A percentile compares a stretch with the other conserved stretches of the same genome.
Conservation (phyloP, 1,140 invertebrate genomes). For the Pogonus chalceus region DNA sequence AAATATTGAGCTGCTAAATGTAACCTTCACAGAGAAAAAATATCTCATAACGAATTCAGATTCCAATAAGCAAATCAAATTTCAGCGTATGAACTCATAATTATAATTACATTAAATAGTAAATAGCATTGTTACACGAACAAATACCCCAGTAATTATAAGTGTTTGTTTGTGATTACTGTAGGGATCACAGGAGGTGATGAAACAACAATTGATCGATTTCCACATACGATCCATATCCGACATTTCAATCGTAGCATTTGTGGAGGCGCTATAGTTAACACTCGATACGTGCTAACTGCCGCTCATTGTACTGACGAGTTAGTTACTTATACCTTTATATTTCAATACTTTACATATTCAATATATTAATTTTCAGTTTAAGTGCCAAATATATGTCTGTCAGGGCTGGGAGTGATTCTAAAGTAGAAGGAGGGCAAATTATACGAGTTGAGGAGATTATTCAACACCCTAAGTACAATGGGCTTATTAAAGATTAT, state of each 20-base stretch:
- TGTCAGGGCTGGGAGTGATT: constrained; percentile 8
- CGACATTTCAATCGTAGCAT: constrained; percentile 9
- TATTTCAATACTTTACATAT: too few relatives aligned
- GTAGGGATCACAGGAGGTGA: neutral
- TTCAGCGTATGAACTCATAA: too few relatives aligned
- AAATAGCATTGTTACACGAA: neutral
- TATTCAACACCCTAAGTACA: constrained; percentile 12
- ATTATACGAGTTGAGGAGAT: constrained; percentile 9
- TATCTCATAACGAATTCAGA: neutral
- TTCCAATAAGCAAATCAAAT: neutral
- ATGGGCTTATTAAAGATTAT: constrained; percentile 9
- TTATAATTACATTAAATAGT: too few relatives aligned
- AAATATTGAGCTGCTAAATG: neutral
- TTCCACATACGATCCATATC: neutral
- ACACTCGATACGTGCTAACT: constrained; percentile 35
- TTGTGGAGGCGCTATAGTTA: constrained; percentile 42
- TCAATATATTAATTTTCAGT: neutral
- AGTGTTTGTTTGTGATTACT: neutral
- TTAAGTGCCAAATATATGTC: neutral
- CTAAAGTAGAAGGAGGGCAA: constrained; percentile 1
- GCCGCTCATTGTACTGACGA: constrained; percentile 39
- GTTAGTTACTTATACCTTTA: neutral
- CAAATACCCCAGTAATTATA: neutral
- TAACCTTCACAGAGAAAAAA: neutral
- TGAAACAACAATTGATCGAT: neutral